Evolutionary conservation across 2,888 invertebrate genomes (phyloP), one percentile per base, ranked within the genome.

Genomic region (Isoperla grammatica): DNA sequence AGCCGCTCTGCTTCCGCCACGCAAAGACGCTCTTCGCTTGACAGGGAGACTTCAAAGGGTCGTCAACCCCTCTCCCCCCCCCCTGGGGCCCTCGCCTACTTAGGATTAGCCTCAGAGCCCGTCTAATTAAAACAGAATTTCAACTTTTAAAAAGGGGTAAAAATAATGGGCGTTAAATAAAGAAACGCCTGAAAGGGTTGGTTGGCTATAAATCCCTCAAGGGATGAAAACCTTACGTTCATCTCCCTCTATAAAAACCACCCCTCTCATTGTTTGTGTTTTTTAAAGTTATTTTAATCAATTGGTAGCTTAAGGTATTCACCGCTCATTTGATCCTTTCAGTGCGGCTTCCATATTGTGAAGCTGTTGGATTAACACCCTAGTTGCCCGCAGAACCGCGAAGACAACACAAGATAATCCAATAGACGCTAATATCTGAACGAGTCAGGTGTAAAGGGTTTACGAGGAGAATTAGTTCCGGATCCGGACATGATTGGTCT

Each of bases 41-140:
- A 53, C 53, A 53, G 53, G n/a, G 19, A 39, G 37, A 53, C 53
- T 53, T 53, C 53, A 53, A 53, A 53, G 53, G 20, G 40, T 13
- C 3, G 11, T 3, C 17, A 8, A 4, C 23, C 11, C 35, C 29
- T n/a, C 49, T 29, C 4, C 49, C 35, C 29, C 46, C 46, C 20
- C 22, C 46, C 46, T 46, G 19, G 46, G 46, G 49, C 13, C 35
- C 23, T 29, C 13, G 13, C 53, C 20, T 53, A 13, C 39, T 53
- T 22, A 37, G 53, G 53, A 53, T 53, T 53, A 53, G 53, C 53
- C 39, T 15, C 53, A 8, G 53, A 53, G 53, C 20, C 8, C 53
- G 53, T 53, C 53, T 53, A 53, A 53, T 53, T 53, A 53, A 53
- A 53, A 53, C 53, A 19, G 53, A 53, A 53, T 53, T 53, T 37